Conservation (phyloP, 2,797 vertebrate genomes). For the Acanthis flammea region DNA sequence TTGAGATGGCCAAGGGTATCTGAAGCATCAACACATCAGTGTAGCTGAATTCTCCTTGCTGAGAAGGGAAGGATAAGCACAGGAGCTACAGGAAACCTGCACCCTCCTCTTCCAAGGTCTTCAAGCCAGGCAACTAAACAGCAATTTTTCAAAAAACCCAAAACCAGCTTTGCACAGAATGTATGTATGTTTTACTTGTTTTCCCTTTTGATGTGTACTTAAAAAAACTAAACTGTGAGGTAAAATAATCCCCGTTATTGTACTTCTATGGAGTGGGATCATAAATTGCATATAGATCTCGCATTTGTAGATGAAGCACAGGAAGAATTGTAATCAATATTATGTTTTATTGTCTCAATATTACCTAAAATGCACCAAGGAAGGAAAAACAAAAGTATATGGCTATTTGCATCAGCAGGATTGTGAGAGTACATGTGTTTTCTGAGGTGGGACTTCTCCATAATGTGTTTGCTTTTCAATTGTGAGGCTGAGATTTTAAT, state of each 20-base stretch:
- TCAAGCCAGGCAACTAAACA: neutral
- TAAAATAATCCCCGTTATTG: neutral
- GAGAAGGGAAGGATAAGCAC: neutral
- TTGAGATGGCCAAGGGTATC: neutral
- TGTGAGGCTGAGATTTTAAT: neutral
- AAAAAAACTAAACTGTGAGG: neutral
- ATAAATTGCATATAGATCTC: neutral
- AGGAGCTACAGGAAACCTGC: neutral
- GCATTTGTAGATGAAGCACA: neutral
- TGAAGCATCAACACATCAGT: neutral
- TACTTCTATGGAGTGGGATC: neutral
- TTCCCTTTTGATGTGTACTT: neutral
- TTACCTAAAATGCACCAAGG: neutral
- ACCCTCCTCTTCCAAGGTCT: neutral
- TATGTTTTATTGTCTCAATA: neutral
- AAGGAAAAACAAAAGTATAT: neutral
- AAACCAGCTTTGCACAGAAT: neutral
- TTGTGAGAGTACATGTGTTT: rapidly evolving
- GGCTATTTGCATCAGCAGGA: neutral
- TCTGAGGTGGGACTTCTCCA: neutral
- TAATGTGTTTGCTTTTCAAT: neutral
- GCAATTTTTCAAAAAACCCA: neutral
- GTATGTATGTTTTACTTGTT: neutral
- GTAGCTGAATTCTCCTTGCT: neutral
- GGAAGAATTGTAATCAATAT: neutral